Percentiles rank a stretch among this genome's conserved stretches.
Conservation (phyloP, 2,113 vertebrate genomes). For the Telmatochromis sp. region DNA sequence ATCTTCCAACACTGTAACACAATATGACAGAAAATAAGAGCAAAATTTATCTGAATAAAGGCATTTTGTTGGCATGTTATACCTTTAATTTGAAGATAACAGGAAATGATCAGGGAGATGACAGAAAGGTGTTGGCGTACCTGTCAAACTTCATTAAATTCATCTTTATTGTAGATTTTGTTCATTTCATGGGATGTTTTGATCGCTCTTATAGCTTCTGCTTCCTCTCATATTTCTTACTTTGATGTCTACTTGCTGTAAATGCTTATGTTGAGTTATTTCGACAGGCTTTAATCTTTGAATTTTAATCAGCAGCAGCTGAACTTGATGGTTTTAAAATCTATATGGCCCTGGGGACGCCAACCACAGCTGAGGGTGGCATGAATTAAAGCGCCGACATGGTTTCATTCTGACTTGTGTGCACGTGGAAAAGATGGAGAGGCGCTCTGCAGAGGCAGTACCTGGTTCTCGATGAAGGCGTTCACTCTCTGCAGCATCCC, state of each 20-base stretch:
- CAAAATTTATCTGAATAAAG: background rate
- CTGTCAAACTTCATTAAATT: background rate
- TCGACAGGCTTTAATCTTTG: background rate
- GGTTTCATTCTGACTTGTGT: background rate
- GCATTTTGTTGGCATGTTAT: background rate
- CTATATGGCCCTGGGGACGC: background rate
- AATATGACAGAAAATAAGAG: background rate
- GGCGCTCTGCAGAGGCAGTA: slow-evolving; percentile 32
- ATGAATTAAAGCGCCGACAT: background rate
- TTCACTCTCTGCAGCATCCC: slow-evolving; percentile 98
- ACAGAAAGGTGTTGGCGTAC: background rate
- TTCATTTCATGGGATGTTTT: background rate
- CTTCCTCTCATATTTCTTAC: background rate
- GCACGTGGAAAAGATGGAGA: background rate
- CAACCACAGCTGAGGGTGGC: background rate
- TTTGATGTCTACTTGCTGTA: background rate
- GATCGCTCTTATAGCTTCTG: background rate
- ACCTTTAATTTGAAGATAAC: background rate
- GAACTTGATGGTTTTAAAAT: background rate
- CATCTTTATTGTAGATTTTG: background rate
- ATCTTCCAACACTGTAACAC: background rate
- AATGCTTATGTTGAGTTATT: background rate
- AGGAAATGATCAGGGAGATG: background rate
- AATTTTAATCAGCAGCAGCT: background rate
- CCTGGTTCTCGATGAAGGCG: slow-evolving; percentile 95